These are phyloP conservation scores for Drosophila fungiperda DNA, from an alignment of 2,888 invertebrate genomes.

Conservation along the genomic window DNA sequence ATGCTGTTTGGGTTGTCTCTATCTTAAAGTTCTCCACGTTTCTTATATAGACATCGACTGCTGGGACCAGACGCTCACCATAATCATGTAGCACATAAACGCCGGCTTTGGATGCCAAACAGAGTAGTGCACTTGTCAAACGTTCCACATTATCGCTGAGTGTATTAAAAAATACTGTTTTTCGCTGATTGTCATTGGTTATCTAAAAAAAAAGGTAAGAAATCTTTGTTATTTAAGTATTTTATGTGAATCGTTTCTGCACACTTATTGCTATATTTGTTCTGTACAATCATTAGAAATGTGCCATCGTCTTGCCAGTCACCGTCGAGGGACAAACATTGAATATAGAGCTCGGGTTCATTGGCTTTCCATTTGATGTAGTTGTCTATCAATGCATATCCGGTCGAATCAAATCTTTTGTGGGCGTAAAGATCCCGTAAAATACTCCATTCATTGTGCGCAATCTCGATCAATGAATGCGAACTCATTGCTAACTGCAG, in stretches of 20 bases:
- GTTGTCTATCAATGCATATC: conserved; percentile 69
- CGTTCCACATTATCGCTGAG: conserved; percentile 59
- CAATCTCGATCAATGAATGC: conserved; percentile 42
- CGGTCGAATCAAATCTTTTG: conserved; percentile 46
- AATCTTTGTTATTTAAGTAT: not conserved
- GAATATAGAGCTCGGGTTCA: conserved; percentile 54
- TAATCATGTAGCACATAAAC: conserved; percentile 52
- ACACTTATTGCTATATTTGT: not conserved
- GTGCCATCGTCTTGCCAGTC: conserved; percentile 82
- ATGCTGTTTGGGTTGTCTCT: conserved; percentile 41
- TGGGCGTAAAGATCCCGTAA: conserved; percentile 44
- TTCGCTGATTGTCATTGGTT: not conserved
- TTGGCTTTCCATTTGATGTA: conserved; percentile 72
- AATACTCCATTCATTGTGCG: conserved; percentile 41
- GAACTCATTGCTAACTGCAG: not conserved
- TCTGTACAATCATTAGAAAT: conserved; percentile 76
- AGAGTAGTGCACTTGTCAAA: conserved; percentile 58
- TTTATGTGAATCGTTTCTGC: not conserved
- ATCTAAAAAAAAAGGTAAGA: conserved; percentile 20
- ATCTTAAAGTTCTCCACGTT: conserved; percentile 24
- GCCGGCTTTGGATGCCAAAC: conserved; percentile 38
- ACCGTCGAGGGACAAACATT: conserved; percentile 74
- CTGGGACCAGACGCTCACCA: conserved; percentile 52
- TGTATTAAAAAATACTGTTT: conserved; percentile 69
- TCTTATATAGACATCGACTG: conserved; percentile 50